Evolutionary conservation across 2,113 vertebrate genomes (phyloP), one percentile per base, ranked within the genome.

Genomic region (Pipa parva): DNA sequence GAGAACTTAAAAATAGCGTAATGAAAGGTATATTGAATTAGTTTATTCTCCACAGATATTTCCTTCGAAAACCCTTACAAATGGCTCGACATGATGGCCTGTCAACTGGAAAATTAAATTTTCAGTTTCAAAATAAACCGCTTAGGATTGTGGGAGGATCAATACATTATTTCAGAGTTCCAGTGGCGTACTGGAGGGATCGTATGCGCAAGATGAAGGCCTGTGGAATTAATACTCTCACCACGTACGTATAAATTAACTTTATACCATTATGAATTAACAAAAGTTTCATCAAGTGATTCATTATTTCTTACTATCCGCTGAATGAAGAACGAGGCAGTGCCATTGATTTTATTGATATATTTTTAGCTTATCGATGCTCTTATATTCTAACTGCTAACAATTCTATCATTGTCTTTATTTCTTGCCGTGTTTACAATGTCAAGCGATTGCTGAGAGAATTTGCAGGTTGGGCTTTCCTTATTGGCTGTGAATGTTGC

Each of bases 191-290:
- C 79, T 98, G 95, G 95, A 89, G 77, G 46, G 95, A 98, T 71
- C 91, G 95, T 0, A 70, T 98, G 85, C 70, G 90, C 21, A 97
- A 98, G 73, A 88, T 97, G 92, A 96, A 90, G 76, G 91, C 95
- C 0, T 95, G 94, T 18, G 95, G 95, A 61, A 77, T 98, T 61
- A 97, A 97, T 78, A 97, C 94, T 7, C 87, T 98, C 65, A 95
- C 93, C 0, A 97, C 92, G 95, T 97, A 78, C 66, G 92, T 77
- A 57, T 70, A 39, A 24, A 49, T 8, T 31, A 31, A 6, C 10
- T 31, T 6, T 31, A 31, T 31, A n/a, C n/a, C n/a, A n/a, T n/a
- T n/a, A n/a, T n/a, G n/a, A n/a, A n/a, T n/a, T n/a, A n/a, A n/a
- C n/a, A n/a, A n/a, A n/a, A n/a, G n/a, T n/a, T n/a, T n/a, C n/a